phyloP scores from a whole-genome alignment of 2,113 vertebrate species.

The Takifugu bimaculatus region DNA sequence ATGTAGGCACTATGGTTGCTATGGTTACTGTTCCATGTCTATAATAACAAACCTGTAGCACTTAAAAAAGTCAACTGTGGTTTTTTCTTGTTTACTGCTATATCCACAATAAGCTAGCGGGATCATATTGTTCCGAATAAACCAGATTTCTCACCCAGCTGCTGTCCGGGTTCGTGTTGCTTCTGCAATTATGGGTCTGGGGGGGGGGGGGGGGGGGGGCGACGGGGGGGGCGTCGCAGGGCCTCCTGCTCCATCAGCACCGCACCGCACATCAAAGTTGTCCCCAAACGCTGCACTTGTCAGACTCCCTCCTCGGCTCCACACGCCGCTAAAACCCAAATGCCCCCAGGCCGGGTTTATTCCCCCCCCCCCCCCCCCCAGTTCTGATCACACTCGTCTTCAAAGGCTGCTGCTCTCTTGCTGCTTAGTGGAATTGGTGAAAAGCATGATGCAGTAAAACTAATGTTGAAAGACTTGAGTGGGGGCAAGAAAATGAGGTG shows the following conservation, averaged over 20 bases:
- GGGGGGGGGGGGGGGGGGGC: slow-evolving; percentile 19
- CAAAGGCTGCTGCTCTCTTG: slow-evolving; percentile 54
- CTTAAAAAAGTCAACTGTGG: slow-evolving; percentile 70
- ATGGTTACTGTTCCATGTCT: slow-evolving; percentile 63
- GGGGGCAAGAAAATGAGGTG: slow-evolving; percentile 53
- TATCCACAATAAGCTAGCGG: slow-evolving; percentile 72
- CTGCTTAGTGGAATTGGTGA: slow-evolving; percentile 64
- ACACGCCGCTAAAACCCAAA: slow-evolving; percentile 58
- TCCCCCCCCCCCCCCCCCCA: slow-evolving; percentile 53
- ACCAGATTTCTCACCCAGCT: slow-evolving; percentile 63
- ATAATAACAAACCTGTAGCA: slow-evolving; percentile 73
- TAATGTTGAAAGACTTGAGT: slow-evolving; percentile 66
- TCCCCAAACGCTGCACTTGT: slow-evolving; percentile 69
- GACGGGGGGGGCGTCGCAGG: slow-evolving; percentile 9
- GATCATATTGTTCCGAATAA: slow-evolving; percentile 73
- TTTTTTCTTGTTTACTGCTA: slow-evolving; percentile 72
- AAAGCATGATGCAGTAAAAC: slow-evolving; percentile 73
- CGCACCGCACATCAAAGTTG: slow-evolving; percentile 72
- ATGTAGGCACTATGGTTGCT: slow-evolving; percentile 72
- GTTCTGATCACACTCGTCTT: slow-evolving; percentile 70
- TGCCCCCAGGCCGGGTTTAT: slow-evolving; percentile 58
- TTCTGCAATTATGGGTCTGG: neutral
- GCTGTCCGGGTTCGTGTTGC: slow-evolving; percentile 30
- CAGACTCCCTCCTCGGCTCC: slow-evolving; percentile 53
- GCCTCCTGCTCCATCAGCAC: slow-evolving; percentile 28